Conservation (phyloP, 1,140 invertebrate genomes). For the Drosophila elegans region DNA sequence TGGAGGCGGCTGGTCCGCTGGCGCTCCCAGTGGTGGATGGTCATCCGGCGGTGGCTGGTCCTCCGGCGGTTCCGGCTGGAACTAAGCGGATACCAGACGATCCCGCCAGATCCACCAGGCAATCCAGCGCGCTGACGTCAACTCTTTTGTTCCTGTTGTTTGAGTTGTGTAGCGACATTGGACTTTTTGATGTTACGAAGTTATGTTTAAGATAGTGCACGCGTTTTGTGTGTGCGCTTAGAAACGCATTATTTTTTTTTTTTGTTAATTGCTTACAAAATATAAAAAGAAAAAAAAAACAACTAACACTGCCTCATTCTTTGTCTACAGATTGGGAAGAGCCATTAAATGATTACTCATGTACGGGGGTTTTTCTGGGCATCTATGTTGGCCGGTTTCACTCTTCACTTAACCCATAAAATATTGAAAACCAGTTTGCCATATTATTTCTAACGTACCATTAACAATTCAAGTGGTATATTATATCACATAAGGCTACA, state of each 20-base stretch:
- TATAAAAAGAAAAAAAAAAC: slow-evolving; percentile 20
- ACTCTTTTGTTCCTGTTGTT: slow-evolving; percentile 63
- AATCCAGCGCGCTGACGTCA: slow-evolving; percentile 18
- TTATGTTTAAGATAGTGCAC: slow-evolving; percentile 51
- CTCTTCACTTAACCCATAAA: slow-evolving; percentile 39
- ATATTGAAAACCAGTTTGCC: slow-evolving; percentile 4
- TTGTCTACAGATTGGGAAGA: slow-evolving; percentile 7
- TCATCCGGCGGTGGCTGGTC: slow-evolving; percentile 41
- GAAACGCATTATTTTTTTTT: slow-evolving; percentile 36
- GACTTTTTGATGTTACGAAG: slow-evolving; percentile 59
- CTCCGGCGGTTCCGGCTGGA: slow-evolving; percentile 40
- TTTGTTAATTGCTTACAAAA: slow-evolving; percentile 32
- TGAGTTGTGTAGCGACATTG: slow-evolving; percentile 59
- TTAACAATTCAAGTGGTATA: neutral
- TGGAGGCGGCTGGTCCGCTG: slow-evolving; percentile 35
- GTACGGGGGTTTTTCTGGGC: slow-evolving; percentile 15
- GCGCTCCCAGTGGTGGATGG: slow-evolving; percentile 28
- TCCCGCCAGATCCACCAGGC: neutral
- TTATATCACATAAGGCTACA: neutral
- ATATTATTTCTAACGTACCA: neutral
- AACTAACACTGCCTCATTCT: neutral
- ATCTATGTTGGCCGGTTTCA: slow-evolving; percentile 12
- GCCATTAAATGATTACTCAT: slow-evolving; percentile 22
- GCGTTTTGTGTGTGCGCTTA: slow-evolving; percentile 42
- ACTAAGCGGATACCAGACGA: slow-evolving; percentile 13